Base-by-base conservation (phyloP, 2,797 vertebrate genomes). In the Squalus acanthias region DNA sequence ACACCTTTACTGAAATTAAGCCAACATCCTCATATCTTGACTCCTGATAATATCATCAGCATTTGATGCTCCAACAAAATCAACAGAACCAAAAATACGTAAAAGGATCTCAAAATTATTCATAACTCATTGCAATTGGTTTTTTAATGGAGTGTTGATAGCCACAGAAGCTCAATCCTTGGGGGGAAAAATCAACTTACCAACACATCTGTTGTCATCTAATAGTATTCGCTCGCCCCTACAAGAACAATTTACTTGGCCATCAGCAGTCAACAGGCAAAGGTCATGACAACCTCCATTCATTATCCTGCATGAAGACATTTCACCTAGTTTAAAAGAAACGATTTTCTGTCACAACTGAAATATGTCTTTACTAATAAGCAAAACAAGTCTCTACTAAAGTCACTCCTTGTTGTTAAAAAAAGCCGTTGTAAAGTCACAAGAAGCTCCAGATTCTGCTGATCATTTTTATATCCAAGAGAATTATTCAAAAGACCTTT, bases 281-380 rank as follows among this genome's bases (percentile, higher is more conserved):
- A 99, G 98, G 97, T 99, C 99, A 97, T 99, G 98, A 97, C 99
- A 99, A 91, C 99, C 99, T 97, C 99, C 99, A 26, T 99, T 99
- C 97, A 98, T 97, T 92, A 98, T 97, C 26, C 98, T 98, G 97
- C 99, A 99, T 29, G 98, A 97, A 93, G 99, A 99, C 97, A 99
- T 98, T 97, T 99, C 99, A 97, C 99, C 99, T 99, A 97, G 94
- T 95, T 95, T 95, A n/a, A 76, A 76, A 95, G 46, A 76, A 95
- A 74, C 8, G 24, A 76, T 95, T 95, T 95, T 72, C 70, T 20
- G 29, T 95, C 50, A 95, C 46, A 76, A 60, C 12, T 33, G 29
- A 72, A 74, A 95, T 29, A 95, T 29, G 6, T 76, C 29, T 74
- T n/a, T 95, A 74, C 29, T 60, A 95, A 95, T 69, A 74, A 95